Conservation (phyloP, 2,113 vertebrate genomes). For the Misgurnus anguillicaudatus region DNA sequence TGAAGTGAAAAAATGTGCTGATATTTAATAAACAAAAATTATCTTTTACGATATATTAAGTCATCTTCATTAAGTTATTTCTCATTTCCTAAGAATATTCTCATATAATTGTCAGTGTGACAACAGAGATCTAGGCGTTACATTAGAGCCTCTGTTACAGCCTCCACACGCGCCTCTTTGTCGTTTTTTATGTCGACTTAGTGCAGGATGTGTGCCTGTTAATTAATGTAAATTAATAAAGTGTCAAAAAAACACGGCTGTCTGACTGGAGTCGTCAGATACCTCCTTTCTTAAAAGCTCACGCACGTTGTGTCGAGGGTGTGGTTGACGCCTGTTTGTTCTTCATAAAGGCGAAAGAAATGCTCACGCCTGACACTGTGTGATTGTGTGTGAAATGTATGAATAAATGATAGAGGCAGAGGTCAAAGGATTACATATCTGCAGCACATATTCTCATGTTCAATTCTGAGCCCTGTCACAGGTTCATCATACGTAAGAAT, state of each 20-base stretch:
- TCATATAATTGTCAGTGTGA: slow-evolving; percentile 47
- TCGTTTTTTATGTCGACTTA: slow-evolving; percentile 7
- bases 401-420: slow-evolving; percentile 6
- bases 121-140: slow-evolving; percentile 46
- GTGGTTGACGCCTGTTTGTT: neutral
- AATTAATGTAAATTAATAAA: slow-evolving; percentile 44
- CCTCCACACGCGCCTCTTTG: slow-evolving; percentile 37
- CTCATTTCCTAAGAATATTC: slow-evolving; percentile 64
- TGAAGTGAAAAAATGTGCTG: slow-evolving; percentile 31
- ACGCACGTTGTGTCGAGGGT: neutral
- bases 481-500: slow-evolving; percentile 19
- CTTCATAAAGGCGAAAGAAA: neutral
- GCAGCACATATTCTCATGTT: slow-evolving; percentile 12
- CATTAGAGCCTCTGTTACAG: slow-evolving; percentile 47
- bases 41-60: slow-evolving; percentile 50
- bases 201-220: neutral
- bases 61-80: slow-evolving; percentile 52
- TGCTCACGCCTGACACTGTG: neutral
- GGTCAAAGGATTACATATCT: slow-evolving; percentile 19
- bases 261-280: neutral
- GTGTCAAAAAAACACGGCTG: slow-evolving; percentile 15
- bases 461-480: slow-evolving; percentile 12
- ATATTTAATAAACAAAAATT: slow-evolving; percentile 33
- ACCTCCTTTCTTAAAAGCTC: slow-evolving; percentile 8
- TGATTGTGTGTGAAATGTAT: neutral